Evolutionary conservation across 2,797 vertebrate genomes (phyloP), one percentile per base, ranked within the genome.

Genomic region (Lacerta bilineata): DNA sequence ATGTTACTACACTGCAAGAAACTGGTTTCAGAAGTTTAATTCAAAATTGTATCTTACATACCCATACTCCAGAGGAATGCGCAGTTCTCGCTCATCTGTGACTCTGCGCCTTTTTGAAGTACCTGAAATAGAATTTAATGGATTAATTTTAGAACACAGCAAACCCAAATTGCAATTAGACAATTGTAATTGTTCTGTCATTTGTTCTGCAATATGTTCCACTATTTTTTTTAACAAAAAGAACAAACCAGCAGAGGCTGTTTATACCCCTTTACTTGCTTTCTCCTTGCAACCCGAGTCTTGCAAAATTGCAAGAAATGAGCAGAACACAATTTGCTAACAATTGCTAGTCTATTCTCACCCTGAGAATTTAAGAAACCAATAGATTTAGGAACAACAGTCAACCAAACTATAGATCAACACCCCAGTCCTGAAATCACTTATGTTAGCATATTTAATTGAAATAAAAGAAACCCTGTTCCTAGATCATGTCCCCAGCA

Each of bases 11-110:
- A 36, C 72, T 75, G 8, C 17, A 82, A 20, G 8, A 18, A 88
- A 20, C 33, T 50, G 20, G 11, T 29, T 8, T 75, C 13, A 43
- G 29, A 80, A 80, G 25, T 41, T 80, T 66, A 64, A 43, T 1
- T 25, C 90, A 74, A n/a, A 71, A 1, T 55, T 2, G 72, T 1
- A 59, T 17, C 85, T 10, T 84, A 93, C 98, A 84, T 96, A 99
- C 99, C 99, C 98, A 25, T 98, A 98, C 89, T 98, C 97, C 0
- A 99, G 97, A 94, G 99, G 99, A 91, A 98, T 94, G 85, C 94
- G 97, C 69, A 99, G 96, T 83, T 98, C 97, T 82, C 95, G 96
- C 86, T 99, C 98, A 93, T 99, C 98, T 3, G 98, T 97, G 72
- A 98, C 97, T 96, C 98, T 97, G 96, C 97, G 97, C 93, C 98